A percentile compares a stretch with the other conserved stretches of the same genome.
Conservation (phyloP, 1,140 invertebrate genomes). For the Ceratina australensis region DNA sequence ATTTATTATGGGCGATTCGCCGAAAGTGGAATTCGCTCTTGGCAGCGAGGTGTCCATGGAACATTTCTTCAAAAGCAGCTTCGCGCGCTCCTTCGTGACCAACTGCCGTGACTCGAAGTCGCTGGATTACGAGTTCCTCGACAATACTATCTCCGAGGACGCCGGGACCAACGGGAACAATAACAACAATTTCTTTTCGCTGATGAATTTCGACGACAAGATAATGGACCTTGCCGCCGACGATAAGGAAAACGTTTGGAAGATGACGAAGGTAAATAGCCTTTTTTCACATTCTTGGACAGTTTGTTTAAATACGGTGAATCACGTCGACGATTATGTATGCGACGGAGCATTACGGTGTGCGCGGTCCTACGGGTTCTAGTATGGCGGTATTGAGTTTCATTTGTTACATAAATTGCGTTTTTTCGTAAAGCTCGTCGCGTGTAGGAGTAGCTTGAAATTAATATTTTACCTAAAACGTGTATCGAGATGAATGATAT, state of each 20-base stretch:
- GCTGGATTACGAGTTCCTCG: slow-evolving; percentile 71
- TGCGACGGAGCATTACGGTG: too few relatives aligned
- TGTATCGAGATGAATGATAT: too few relatives aligned
- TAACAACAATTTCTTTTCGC: slow-evolving; percentile 70
- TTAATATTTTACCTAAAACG: background rate
- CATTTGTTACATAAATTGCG: background rate
- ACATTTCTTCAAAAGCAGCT: slow-evolving; percentile 78
- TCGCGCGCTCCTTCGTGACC: slow-evolving; percentile 75
- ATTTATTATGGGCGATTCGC: slow-evolving; percentile 61
- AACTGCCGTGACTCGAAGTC: slow-evolving; percentile 74
- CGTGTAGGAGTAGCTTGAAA: too few relatives aligned
- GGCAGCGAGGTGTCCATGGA: slow-evolving; percentile 74
- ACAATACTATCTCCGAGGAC: slow-evolving; percentile 64
- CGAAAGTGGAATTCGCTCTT: slow-evolving; percentile 74
- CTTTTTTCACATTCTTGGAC: too few relatives aligned
- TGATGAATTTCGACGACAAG: slow-evolving; percentile 63
- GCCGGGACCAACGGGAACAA: slow-evolving; percentile 50
- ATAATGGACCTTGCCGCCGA: background rate
- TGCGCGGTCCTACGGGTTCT: background rate
- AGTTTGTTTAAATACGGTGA: background rate
- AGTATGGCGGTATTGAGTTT: background rate
- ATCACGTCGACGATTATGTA: background rate
- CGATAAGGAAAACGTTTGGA: slow-evolving; percentile 20
- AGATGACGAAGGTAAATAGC: slow-evolving; percentile 48
- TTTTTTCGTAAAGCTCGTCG: background rate